Conservation (phyloP, 2,888 invertebrate genomes). For the Chelonus formosanus region DNA sequence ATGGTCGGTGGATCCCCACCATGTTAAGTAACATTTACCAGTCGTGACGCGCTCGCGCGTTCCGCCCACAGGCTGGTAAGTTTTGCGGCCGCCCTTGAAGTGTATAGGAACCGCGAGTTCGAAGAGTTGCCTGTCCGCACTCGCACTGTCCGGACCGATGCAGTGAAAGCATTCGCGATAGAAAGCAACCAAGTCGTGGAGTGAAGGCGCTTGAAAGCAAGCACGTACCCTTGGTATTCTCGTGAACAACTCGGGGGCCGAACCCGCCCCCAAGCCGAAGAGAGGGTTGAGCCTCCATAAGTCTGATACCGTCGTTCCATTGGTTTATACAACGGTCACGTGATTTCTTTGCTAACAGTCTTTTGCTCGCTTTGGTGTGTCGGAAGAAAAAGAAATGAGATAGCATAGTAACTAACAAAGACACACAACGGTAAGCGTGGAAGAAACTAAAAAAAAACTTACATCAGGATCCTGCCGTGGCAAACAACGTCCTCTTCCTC, state of each 20-base stretch:
- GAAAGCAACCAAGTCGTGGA: constrained; percentile 24
- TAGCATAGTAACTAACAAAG: constrained; percentile 56
- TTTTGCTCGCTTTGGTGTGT: constrained; percentile 29
- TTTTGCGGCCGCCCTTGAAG: constrained; percentile 54
- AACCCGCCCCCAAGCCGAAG: constrained; percentile 61
- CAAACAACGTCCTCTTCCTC: constrained; percentile 35
- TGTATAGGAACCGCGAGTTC: constrained; percentile 38
- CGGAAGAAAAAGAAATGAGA: constrained; percentile 43
- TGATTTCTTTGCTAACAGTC: constrained; percentile 46
- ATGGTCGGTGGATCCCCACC: constrained; percentile 56
- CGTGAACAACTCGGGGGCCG: constrained; percentile 28
- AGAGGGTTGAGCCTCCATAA: constrained; percentile 63
- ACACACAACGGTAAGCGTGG: constrained; percentile 53
- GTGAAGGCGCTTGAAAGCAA: constrained; percentile 8
- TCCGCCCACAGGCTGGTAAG: constrained; percentile 59
- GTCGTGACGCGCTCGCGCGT: constrained; percentile 56
- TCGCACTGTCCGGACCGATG: constrained; percentile 54
- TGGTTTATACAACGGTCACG: constrained; percentile 56
- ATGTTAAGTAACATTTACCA: constrained; percentile 30
- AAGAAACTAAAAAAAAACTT: constrained; percentile 32
- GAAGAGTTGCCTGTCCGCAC: constrained; percentile 58
- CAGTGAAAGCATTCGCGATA: constrained; percentile 30
- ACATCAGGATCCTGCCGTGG: constrained; percentile 24
- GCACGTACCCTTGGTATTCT: constrained; percentile 29
- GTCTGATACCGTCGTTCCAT: constrained; percentile 58